Percentiles rank a stretch among this genome's conserved stretches.
phyloP scores from a whole-genome alignment of 2,888 invertebrate genomes.

The Deroplatys truncata region DNA sequence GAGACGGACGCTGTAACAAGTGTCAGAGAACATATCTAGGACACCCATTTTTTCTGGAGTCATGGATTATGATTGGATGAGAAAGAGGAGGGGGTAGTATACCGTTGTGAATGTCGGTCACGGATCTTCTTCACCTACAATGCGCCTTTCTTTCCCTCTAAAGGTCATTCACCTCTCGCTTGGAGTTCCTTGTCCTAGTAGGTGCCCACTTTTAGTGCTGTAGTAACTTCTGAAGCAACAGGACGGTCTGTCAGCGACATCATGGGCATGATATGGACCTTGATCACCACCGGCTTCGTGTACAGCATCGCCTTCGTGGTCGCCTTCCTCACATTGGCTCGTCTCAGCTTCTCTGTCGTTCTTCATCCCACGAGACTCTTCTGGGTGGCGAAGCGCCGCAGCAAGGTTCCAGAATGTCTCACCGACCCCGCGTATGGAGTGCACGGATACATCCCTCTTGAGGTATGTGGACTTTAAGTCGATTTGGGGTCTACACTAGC shows the following conservation, averaged over 20 bases:
- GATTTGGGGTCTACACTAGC: conserved; percentile 27
- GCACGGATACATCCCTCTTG: conserved; percentile 52
- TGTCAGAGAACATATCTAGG: too few species aligned
- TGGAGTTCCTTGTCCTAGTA: too few species aligned
- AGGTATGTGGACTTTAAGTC: conserved; percentile 44
- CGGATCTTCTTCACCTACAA: too few species aligned
- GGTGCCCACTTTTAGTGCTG: too few species aligned
- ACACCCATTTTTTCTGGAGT: too few species aligned
- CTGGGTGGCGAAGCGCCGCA: conserved; percentile 44
- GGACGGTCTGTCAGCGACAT: too few species aligned
- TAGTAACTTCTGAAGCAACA: neutral
- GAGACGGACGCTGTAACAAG: too few species aligned
- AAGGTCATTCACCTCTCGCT: too few species aligned
- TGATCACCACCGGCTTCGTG: neutral
- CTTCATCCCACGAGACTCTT: conserved; percentile 2
- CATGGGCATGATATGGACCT: neutral
- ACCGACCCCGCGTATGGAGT: conserved; percentile 50
- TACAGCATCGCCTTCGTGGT: conserved; percentile 16
- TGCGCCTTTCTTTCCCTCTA: too few species aligned
- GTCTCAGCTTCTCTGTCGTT: neutral
- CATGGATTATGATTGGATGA: too few species aligned
- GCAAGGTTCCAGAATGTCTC: conserved; percentile 48
- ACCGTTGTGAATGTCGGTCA: too few species aligned
- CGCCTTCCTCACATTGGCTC: neutral
- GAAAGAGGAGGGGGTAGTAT: too few species aligned